A percentile compares a stretch with the other conserved stretches of the same genome.
Conservation (phyloP, 2,113 vertebrate genomes). For the Anolis carolinensis region DNA sequence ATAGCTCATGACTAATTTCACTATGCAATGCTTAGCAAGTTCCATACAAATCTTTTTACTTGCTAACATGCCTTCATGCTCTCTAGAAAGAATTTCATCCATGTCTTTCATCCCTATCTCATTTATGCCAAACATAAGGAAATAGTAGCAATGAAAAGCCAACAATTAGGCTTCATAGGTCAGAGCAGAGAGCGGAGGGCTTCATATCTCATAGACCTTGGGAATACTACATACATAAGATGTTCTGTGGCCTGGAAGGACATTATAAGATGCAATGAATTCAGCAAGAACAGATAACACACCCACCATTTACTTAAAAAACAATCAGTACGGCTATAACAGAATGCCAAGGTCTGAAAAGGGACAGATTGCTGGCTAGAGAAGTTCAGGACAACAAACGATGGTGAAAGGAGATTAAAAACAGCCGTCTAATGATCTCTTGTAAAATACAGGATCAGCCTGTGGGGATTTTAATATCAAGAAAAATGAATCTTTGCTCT, state of each 20-base stretch:
- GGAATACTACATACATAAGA: neutral
- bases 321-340: slow-evolving; percentile 19
- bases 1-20: slow-evolving; percentile 53
- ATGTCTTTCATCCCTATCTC: slow-evolving; percentile 68
- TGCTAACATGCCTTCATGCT: slow-evolving; percentile 65
- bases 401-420: slow-evolving; percentile 18
- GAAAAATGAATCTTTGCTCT: neutral
- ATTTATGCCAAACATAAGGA: slow-evolving; percentile 67
- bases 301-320: neutral
- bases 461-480: neutral
- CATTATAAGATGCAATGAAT: slow-evolving; percentile 12
- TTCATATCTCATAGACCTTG: neutral
- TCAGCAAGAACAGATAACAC: slow-evolving; percentile 4
- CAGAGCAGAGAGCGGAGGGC: slow-evolving; percentile 25
- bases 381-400: fast-evolving
- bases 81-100: slow-evolving; percentile 54
- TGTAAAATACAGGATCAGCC: neutral
- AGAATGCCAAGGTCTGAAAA: slow-evolving; percentile 28
- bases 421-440: neutral
- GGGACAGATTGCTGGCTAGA: slow-evolving; percentile 20
- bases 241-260: neutral
- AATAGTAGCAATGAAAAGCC: slow-evolving; percentile 62
- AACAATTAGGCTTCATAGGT: slow-evolving; percentile 29
- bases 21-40: slow-evolving; percentile 49
- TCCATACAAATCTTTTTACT: slow-evolving; percentile 40